Base-by-base conservation (phyloP, 2,797 vertebrate species). In the Babyrousa celebensis region DNA sequence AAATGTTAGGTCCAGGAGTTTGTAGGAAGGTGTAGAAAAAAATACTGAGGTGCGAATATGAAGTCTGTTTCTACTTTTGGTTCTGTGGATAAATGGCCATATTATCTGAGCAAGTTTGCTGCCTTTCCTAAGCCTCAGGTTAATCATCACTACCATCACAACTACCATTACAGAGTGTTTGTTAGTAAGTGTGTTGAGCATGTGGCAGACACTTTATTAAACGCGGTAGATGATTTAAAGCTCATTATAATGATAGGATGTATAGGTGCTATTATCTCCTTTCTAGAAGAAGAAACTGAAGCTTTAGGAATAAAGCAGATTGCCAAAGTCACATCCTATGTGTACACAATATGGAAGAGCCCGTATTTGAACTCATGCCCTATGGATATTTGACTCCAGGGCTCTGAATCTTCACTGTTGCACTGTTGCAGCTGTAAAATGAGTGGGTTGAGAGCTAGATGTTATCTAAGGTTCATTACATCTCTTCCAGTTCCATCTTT, bases 191-290 rank as follows among this genome's bases (percentile, higher is more conserved):
- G 4, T 78, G 23, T 85, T 94, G 65, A 86, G 52, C 54, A 36
- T 86, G 62, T 91, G 14, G 60, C 68, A 65, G 29, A 14, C 2
- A 92, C 87, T 91, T 96, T 89, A 71, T 70, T 92, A 88, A 94
- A 90, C 40, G 93, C 58, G 71, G 54, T 82, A 91, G 56, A 63
- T 77, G 43, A 18, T 75, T 96, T 95, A 95, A 58, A 93, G 70
- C 48, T 92, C 56, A 68, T 91, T 92, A 12, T 77, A 90, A 40
- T 5, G 23, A 8, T 65, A 71, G 40, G 21, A 63, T 92, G 21
- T 89, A 1, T 65, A 80, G n/a, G 4, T 68, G 29, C 40, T 88
- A 0, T 85, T 92, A 52, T 36, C 21, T 87, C 14, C 90, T 84
- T 96, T 95, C 75, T 20, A 74, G 70, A 84, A 62, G 29, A 72